These are phyloP conservation scores for Protonemura montana DNA, from an alignment of 2,888 invertebrate species.

Conservation along the genomic window DNA sequence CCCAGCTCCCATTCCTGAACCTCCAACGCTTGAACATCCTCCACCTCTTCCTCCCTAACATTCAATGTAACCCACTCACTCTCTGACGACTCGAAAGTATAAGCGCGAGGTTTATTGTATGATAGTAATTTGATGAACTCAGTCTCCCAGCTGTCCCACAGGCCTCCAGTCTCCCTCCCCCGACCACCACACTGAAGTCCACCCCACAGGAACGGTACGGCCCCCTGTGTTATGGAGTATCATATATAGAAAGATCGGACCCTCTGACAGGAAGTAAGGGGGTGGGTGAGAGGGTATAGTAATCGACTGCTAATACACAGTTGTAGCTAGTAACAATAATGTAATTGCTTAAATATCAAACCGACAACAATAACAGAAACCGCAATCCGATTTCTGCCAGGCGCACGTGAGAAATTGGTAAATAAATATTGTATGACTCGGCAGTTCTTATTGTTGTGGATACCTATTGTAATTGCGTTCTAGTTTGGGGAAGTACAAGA, in stretches of 20 bases:
- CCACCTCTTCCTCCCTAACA: constrained; percentile 18
- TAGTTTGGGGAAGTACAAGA: neutral
- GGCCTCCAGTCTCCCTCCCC: constrained; percentile 22
- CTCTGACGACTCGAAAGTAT: constrained; percentile 22
- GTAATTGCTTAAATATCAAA: constrained; percentile 35
- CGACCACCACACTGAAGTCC: neutral
- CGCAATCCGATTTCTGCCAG: constrained; percentile 44
- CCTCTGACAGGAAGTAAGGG: constrained; percentile 33
- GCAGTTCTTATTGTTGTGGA: constrained; percentile 31
- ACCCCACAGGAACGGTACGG: constrained; percentile 39
- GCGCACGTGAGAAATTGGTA: constrained; percentile 26
- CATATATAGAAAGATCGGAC: constrained; percentile 39
- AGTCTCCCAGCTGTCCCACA: constrained; percentile 33
- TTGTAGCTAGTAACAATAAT: constrained; percentile 48
- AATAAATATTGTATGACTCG: constrained; percentile 40
- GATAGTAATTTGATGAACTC: constrained; percentile 50
- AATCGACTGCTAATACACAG: constrained; percentile 48
- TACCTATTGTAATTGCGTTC: neutral
- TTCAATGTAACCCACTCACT: constrained; percentile 25
- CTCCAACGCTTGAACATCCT: neutral
- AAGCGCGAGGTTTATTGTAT: constrained; percentile 45
- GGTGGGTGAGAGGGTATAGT: constrained; percentile 34
- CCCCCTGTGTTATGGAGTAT: constrained; percentile 24
- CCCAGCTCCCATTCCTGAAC: constrained; percentile 16
- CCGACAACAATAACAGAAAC: constrained; percentile 45